Evolutionary conservation across 2,113 vertebrate species (phyloP).

Genomic region (Amblyornis subalaris): DNA sequence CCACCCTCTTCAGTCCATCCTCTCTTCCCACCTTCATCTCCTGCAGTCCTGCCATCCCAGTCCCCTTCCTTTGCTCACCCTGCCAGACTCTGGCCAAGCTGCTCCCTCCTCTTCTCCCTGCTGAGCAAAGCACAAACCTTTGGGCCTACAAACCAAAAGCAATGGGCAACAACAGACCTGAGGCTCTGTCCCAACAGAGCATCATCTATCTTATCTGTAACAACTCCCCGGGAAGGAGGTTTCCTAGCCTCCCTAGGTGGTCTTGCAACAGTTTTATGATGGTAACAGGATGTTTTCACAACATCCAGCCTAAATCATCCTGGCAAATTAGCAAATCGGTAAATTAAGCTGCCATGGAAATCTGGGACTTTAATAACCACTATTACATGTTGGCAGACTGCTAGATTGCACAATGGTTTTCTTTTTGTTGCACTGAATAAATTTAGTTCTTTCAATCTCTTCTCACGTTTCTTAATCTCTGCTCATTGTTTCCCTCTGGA

Average conservation of each 20-base stretch:
- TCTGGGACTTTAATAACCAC: conserved; percentile 12
- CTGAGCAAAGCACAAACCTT: background rate
- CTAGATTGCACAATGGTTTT: conserved; percentile 24
- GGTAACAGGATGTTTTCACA: conserved; percentile 43
- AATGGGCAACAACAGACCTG: background rate
- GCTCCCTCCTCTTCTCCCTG: background rate
- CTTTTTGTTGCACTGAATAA: background rate
- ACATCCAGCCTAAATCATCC: conserved; percentile 30
- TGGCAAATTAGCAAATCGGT: conserved; percentile 46
- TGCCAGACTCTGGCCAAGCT: background rate
- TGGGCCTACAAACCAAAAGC: background rate
- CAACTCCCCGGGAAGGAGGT: background rate
- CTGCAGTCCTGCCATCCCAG: background rate
- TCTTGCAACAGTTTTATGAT: conserved; percentile 10
- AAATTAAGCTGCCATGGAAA: conserved; percentile 41
- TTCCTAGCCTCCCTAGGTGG: conserved; percentile 30
- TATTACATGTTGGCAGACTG: background rate
- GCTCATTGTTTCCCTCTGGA: background rate
- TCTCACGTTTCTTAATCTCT: background rate
- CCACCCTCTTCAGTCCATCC: background rate
- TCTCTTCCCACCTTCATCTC: background rate
- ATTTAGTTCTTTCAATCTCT: background rate
- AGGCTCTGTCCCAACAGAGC: background rate
- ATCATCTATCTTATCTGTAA: background rate
- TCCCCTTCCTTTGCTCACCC: background rate